Base-by-base conservation (phyloP, 2,797 vertebrate species). In the Etheostoma perlongum region DNA sequence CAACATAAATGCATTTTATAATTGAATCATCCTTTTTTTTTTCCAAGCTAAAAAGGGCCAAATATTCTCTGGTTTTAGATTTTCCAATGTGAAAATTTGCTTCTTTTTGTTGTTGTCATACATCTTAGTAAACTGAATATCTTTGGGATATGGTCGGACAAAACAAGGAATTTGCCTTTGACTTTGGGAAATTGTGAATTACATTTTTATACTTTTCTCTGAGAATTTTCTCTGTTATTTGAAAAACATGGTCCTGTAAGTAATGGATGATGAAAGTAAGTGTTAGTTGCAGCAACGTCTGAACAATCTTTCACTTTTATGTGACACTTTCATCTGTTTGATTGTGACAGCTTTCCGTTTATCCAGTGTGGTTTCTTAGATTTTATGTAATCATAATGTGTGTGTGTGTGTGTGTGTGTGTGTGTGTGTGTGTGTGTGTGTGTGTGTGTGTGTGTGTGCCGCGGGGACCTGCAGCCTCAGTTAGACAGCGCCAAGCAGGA, bases 391-490 rank as follows among this genome's bases (percentile, higher is more conserved):
- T 21, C 33, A 12, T 23, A 12, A 3, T 30, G 60, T 49, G 27
- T 33, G 60, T 57, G 53, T 18, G 25, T 55, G 25, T 55, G 53
- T 30, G 15, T 36, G 55, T 36, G 30, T 36, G 18, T 57, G 27
- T 33, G 54, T 19, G 27, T 58, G 55, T 42, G 49, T 53, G 25
- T 46, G 23, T 33, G 23, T 30, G 46, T 55, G 19, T 69, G 11
- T 70, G 76, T 73, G 12, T 18, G 13, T 72, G 46, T 63, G 30
- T 72, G 21, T 75, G 54, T 67, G 99, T 97, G 97, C 66, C 95
- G 97, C 65, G 97, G 97, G 15, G 97, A 98, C 82, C 96, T 99
- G 69, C 97, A 98, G 94, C 97, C 98, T n/a, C 97, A 98, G 94
- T 44, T 99, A 93, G 96, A 99, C 92, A 97, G 96, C 4, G 98